Evolutionary conservation across 2,113 vertebrate genomes (phyloP).

Genomic region (Gymnogyps californianus): DNA sequence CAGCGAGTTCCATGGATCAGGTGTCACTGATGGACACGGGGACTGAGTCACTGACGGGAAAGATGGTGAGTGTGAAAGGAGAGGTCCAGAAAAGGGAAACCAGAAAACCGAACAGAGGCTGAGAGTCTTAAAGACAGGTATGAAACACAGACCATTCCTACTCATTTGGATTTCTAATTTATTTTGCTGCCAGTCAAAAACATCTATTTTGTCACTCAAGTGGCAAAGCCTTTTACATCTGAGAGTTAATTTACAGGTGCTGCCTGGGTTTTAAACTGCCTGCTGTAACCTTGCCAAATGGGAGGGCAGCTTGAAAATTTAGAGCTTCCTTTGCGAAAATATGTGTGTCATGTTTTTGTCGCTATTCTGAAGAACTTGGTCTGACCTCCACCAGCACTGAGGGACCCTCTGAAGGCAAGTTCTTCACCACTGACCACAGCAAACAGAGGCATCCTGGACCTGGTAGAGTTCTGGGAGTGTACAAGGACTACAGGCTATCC

Average conservation of each 20-base stretch:
- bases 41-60: neutral
- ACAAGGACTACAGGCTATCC: neutral
- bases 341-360: fast-evolving
- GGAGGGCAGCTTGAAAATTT: neutral
- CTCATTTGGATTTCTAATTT: neutral
- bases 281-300: neutral
- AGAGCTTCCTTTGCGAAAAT: neutral
- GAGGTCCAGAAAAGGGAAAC: neutral
- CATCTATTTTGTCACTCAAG: neutral
- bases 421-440: neutral
- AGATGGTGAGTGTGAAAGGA: neutral
- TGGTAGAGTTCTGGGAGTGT: neutral
- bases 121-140: fast-evolving
- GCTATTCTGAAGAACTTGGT: neutral
- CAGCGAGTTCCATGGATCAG: neutral
- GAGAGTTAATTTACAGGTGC: neutral
- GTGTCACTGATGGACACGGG: neutral
- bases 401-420: neutral
- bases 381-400: neutral
- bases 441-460: neutral
- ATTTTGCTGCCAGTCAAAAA: neutral
- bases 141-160: neutral
- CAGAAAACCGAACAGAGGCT: neutral
- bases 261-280: neutral
- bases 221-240: neutral